Percentiles rank a stretch among this genome's conserved stretches.
Conservation (phyloP, 2,888 invertebrate species). For the Sarcophaga variegata region DNA sequence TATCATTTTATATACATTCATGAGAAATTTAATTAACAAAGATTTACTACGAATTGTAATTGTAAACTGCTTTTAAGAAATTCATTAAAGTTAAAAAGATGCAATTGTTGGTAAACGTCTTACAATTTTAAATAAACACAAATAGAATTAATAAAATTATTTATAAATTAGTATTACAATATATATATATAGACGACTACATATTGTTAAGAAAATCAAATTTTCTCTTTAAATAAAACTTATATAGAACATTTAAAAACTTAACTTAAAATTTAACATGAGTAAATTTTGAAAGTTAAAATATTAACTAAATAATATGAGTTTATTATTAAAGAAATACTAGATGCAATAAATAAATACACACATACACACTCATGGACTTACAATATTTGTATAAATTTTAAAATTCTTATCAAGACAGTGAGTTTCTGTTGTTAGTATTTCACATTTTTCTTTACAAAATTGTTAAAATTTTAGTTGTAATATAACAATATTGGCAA, state of each 20-base stretch:
- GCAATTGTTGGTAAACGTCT: not conserved
- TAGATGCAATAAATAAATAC: not conserved
- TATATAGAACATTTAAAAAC: conserved; percentile 35
- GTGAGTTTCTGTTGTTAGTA: conserved; percentile 10
- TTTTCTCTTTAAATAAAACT: conserved; percentile 44
- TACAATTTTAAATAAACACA: not conserved
- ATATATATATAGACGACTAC: not conserved
- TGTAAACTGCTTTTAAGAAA: not conserved
- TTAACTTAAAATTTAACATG: conserved; percentile 27
- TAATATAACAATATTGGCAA: conserved; percentile 2
- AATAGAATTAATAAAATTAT: not conserved
- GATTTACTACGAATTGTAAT: not conserved
- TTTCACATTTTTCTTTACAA: conserved; percentile 26
- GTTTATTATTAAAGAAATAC: conserved; percentile 13
- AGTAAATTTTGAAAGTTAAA: not conserved
- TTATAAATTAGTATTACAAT: not conserved
- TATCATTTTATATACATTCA: not conserved
- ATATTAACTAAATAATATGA: not conserved
- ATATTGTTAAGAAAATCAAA: conserved; percentile 21
- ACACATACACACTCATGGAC: not conserved
- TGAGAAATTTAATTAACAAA: not conserved
- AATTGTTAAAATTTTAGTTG: conserved; percentile 17
- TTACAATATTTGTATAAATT: conserved; percentile 49
- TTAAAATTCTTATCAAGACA: conserved; percentile 24
- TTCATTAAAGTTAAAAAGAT: not conserved